Base-by-base conservation (phyloP, 2,113 vertebrate genomes). In the Ophthalmolycus amberensis region DNA sequence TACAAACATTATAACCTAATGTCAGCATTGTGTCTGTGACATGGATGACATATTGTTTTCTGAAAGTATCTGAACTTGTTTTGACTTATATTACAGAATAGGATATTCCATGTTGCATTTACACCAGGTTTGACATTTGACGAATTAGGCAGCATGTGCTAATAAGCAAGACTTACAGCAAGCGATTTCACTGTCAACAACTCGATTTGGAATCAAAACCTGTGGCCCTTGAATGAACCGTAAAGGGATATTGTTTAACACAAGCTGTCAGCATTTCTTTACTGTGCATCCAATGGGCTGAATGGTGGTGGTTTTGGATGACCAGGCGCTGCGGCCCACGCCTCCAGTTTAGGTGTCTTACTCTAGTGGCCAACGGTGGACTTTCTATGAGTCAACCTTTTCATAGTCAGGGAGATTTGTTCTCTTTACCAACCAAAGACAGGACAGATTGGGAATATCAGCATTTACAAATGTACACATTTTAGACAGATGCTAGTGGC, bases 321-420 rank as follows among this genome's bases (percentile, higher is more conserved):
- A 66, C 0, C 8, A 18, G 6, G 6, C 5, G 7, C 58, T 65
- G 34, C 4, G 18, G 8, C 11, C 16, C 15, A 22, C 5, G 8
- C 37, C n/a, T 10, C 1, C 27, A 11, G 6, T 48, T 48, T 29
- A 11, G 20, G 64, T 14, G 58, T 44, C 16, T 34, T 58, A 48
- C 12, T 87, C 91, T 83, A 80, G 80, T 79, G 92, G 85, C 3
- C 37, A 54, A 34, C 3, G 22, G 8, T 4, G 32, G 8, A 4
- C 5, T 9, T 22, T 0, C 2, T 18, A 1, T 27, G 10, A 54
- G 4, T 27, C 12, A 0, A 54, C 50, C 8, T n/a, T 22, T 54
- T n/a, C 22, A 20, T 8, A 5, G 0, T 40, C 14, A 5, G 15
- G 34, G 48, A 27, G 5, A 52, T 62, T 5, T 18, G 4, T 25